Conservation (phyloP, 2,113 vertebrate species). For the Chaenogobius annularis region DNA sequence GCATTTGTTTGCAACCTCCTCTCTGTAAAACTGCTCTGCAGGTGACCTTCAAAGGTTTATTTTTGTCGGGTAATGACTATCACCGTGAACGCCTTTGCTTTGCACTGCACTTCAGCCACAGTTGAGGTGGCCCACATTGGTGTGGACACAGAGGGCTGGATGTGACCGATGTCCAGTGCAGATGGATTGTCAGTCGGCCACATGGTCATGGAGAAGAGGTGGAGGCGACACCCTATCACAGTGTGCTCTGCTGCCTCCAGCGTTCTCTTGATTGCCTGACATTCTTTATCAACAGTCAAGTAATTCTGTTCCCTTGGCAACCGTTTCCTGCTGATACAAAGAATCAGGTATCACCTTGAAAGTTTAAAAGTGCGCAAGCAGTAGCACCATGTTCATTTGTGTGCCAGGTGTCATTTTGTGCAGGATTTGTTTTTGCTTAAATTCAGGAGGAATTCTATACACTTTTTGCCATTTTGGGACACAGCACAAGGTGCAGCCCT, state of each 20-base stretch:
- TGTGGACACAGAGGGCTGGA: slow-evolving; percentile 17
- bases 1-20: slow-evolving; percentile 49
- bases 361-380: slow-evolving; percentile 59
- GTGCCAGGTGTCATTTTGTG: slow-evolving; percentile 40
- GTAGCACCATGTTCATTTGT: slow-evolving; percentile 50
- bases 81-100: slow-evolving; percentile 53
- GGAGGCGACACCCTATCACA: slow-evolving; percentile 57
- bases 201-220: slow-evolving; percentile 37
- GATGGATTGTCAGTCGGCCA: slow-evolving; percentile 52
- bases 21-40: slow-evolving; percentile 42
- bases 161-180: slow-evolving; percentile 37
- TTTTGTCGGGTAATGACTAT: slow-evolving; percentile 61
- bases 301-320: slow-evolving; percentile 75
- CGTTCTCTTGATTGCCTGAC: slow-evolving; percentile 72
- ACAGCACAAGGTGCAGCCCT: slow-evolving; percentile 5
- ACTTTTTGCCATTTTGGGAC: slow-evolving; percentile 25
- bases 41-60: slow-evolving; percentile 62
- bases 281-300: slow-evolving; percentile 76
- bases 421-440: slow-evolving; percentile 24
- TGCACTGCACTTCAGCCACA: slow-evolving; percentile 32
- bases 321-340: slow-evolving; percentile 70
- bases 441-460: slow-evolving; percentile 21
- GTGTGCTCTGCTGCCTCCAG: slow-evolving; percentile 54
- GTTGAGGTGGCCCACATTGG: slow-evolving; percentile 25
- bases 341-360: slow-evolving; percentile 73